Conservation (phyloP, 2,797 vertebrate genomes). For the Octomys mimax region DNA sequence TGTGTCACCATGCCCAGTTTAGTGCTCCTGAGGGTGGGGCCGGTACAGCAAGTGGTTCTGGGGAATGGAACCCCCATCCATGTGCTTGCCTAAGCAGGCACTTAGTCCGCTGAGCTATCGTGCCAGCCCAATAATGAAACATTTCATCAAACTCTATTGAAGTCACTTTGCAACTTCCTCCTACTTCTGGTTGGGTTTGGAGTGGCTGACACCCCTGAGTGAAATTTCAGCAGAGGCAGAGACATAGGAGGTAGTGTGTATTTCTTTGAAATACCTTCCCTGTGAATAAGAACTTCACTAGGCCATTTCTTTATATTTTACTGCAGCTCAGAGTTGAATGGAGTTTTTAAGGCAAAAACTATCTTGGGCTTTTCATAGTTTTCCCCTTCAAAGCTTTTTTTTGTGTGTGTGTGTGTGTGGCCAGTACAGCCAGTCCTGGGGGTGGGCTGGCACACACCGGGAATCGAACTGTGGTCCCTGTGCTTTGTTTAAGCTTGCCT, state of each 20-base stretch:
- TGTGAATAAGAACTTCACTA: not conserved
- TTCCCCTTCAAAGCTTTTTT: not conserved
- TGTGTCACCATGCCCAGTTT: too few relatives aligned
- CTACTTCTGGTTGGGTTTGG: not conserved
- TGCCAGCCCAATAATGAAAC: not conserved
- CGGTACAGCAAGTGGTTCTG: too few relatives aligned
- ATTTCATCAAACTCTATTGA: slow-evolving; percentile 18
- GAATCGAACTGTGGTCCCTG: too few relatives aligned
- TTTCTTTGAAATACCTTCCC: not conserved
- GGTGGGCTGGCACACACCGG: too few relatives aligned
- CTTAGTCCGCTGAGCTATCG: too few relatives aligned
- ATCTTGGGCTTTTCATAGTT: not conserved
- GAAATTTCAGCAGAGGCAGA: not conserved
- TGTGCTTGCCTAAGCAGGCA: too few relatives aligned
- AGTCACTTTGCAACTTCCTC: not conserved
- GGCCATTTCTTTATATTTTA: not conserved
- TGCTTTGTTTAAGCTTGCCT: too few relatives aligned
- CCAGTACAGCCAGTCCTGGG: too few relatives aligned
- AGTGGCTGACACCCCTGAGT: not conserved
- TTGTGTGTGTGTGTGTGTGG: too few relatives aligned
- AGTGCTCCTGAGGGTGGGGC: too few relatives aligned
- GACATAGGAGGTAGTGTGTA: not conserved
- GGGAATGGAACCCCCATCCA: too few relatives aligned
- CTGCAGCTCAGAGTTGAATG: not conserved
- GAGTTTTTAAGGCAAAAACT: slow-evolving; percentile 19